Evolutionary conservation across 2,888 invertebrate genomes (phyloP).

Genomic region (Pheosia gnoma): DNA sequence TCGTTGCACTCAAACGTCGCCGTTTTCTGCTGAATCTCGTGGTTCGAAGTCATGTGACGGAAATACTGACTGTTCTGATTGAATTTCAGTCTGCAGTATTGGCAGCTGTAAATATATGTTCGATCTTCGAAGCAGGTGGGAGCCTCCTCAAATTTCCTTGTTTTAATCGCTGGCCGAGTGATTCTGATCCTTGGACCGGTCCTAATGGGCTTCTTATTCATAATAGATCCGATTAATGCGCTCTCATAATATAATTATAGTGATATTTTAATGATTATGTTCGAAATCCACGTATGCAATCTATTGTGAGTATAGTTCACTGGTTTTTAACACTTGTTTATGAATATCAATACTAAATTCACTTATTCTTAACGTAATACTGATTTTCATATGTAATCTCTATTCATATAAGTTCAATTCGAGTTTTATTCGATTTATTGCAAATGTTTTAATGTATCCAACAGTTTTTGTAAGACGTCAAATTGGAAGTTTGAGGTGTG

Average conservation of each 20-base stretch:
- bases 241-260: slow-evolving; percentile 10
- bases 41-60: slow-evolving; percentile 77
- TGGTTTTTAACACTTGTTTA: background rate
- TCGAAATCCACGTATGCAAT: slow-evolving; percentile 49
- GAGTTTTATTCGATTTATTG: background rate
- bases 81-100: slow-evolving; percentile 73
- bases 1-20: slow-evolving; percentile 73
- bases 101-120: slow-evolving; percentile 69
- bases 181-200: slow-evolving; percentile 73
- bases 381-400: background rate
- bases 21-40: slow-evolving; percentile 65
- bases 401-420: background rate
- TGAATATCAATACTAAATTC: background rate
- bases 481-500: slow-evolving; percentile 5
- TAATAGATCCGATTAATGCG: slow-evolving; percentile 46
- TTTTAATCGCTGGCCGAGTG: slow-evolving; percentile 59
- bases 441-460: slow-evolving; percentile 8
- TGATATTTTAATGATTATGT: slow-evolving; percentile 20
- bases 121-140: slow-evolving; percentile 51
- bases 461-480: slow-evolving; percentile 4
- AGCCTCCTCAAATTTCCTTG: slow-evolving; percentile 54
- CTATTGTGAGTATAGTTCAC: background rate
- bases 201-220: slow-evolving; percentile 72
- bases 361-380: background rate
- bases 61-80: slow-evolving; percentile 76